Evolutionary conservation across 2,888 invertebrate genomes (phyloP).

Genomic region (Polyommatus icarus): DNA sequence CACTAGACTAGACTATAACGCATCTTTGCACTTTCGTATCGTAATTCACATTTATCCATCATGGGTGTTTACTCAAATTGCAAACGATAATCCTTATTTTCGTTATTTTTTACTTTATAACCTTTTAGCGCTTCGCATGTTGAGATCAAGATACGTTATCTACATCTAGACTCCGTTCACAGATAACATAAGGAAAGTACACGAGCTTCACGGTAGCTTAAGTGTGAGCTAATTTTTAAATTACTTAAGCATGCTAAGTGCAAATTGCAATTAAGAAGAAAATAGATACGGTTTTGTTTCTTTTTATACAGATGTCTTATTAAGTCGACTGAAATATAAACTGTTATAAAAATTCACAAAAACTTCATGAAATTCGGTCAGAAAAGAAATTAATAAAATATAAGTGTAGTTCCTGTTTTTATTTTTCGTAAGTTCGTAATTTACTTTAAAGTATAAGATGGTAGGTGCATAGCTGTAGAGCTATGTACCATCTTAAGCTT

Average conservation of each 20-base stretch:
- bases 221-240: constrained; percentile 13
- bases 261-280: constrained; percentile 6
- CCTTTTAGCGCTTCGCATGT: constrained; percentile 3
- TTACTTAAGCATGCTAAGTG: constrained; percentile 8
- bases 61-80: neutral
- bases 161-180: neutral
- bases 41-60: too few relatives aligned
- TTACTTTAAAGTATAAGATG: too few relatives aligned
- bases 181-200: constrained; percentile 17
- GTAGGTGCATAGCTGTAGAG: too few relatives aligned
- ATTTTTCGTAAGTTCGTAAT: too few relatives aligned
- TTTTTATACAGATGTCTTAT: neutral
- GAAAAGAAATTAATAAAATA: too few relatives aligned
- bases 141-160: neutral
- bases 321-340: neutral
- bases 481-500: too few relatives aligned
- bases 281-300: neutral
- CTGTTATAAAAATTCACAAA: neutral
- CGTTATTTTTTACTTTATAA: neutral
- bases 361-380: too few relatives aligned
- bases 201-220: constrained; percentile 16
- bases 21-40: too few relatives aligned
- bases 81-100: neutral
- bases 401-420: too few relatives aligned
- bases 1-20: too few relatives aligned